Conservation (phyloP, 2,888 invertebrate species). For the Pandemis heparana region DNA sequence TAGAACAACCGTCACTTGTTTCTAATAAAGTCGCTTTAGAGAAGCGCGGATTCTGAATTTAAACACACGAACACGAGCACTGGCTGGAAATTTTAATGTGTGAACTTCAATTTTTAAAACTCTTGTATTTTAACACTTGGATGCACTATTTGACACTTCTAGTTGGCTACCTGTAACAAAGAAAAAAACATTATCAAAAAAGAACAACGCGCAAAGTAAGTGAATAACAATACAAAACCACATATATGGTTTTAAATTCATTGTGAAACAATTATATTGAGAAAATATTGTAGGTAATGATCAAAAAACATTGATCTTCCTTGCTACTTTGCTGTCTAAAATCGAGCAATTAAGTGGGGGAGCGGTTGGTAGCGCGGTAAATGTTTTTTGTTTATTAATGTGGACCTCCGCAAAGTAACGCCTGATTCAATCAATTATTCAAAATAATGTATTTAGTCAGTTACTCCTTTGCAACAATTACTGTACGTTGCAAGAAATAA, state of each 20-base stretch:
- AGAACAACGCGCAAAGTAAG: too few relatives aligned
- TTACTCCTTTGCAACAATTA: not conserved
- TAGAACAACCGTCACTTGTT: not conserved
- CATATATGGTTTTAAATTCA: too few relatives aligned
- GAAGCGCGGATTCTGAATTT: not conserved
- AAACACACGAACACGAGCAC: not conserved
- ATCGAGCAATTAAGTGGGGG: too few relatives aligned
- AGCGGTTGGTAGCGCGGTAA: too few relatives aligned
- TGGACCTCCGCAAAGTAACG: too few relatives aligned
- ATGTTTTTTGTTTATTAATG: too few relatives aligned
- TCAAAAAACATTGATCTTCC: too few relatives aligned
- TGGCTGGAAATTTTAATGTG: not conserved
- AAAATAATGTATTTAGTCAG: not conserved
- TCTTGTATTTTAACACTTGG: slow-evolving; percentile 12
- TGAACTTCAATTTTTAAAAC: slow-evolving; percentile 4
- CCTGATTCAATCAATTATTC: too few relatives aligned
- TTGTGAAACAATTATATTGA: too few relatives aligned
- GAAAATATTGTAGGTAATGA: too few relatives aligned
- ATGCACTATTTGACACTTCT: slow-evolving; percentile 23
- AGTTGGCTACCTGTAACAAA: slow-evolving; percentile 32
- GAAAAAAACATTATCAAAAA: not conserved
- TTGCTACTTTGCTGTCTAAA: too few relatives aligned
- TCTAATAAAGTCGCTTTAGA: not conserved
- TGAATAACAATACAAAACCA: not conserved
- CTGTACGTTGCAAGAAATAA: slow-evolving; percentile 1